phyloP scores from a whole-genome alignment of 2,113 vertebrate species.

The Synchiropus splendidus region DNA sequence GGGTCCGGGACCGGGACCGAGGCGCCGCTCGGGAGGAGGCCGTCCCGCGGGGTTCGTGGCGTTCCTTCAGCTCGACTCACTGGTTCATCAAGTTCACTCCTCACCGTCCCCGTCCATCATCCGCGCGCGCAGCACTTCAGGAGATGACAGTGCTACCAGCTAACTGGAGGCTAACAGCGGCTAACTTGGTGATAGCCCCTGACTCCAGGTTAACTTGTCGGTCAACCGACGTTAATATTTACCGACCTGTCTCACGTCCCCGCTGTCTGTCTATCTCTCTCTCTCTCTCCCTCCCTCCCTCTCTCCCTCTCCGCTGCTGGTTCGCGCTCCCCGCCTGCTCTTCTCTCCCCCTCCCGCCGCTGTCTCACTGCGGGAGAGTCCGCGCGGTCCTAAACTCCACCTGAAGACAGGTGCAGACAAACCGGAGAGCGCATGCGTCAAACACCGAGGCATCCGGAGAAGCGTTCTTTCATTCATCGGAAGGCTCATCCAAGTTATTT shows the following conservation, averaged over 20 bases:
- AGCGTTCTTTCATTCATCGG: too few relatives aligned
- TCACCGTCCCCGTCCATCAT: constrained; percentile 31
- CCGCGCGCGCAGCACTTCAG: constrained; percentile 33
- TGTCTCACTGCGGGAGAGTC: constrained; percentile 45
- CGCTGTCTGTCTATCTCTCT: constrained; percentile 28
- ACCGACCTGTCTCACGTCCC: constrained; percentile 68
- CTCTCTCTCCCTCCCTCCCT: constrained; percentile 23
- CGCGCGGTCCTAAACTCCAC: constrained; percentile 61
- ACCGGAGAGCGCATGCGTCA: background rate
- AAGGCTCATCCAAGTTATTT: too few relatives aligned
- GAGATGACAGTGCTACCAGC: constrained; percentile 14
- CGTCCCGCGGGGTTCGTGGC: too few relatives aligned
- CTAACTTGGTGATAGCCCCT: constrained; percentile 20
- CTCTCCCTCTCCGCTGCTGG: constrained; percentile 49
- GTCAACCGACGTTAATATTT: constrained; percentile 53
- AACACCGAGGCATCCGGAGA: too few relatives aligned
- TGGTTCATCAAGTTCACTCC: constrained; percentile 65
- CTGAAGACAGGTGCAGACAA: background rate
- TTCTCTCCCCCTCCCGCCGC: constrained; percentile 55
- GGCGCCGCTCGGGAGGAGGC: too few relatives aligned
- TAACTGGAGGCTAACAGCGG: constrained; percentile 17
- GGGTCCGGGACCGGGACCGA: background rate
- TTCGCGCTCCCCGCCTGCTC: constrained; percentile 56
- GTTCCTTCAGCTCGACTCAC: constrained; percentile 14
- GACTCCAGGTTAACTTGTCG: too few relatives aligned